Base-by-base conservation (phyloP, 1,140 invertebrate species). In the Piezodorus guildinii region DNA sequence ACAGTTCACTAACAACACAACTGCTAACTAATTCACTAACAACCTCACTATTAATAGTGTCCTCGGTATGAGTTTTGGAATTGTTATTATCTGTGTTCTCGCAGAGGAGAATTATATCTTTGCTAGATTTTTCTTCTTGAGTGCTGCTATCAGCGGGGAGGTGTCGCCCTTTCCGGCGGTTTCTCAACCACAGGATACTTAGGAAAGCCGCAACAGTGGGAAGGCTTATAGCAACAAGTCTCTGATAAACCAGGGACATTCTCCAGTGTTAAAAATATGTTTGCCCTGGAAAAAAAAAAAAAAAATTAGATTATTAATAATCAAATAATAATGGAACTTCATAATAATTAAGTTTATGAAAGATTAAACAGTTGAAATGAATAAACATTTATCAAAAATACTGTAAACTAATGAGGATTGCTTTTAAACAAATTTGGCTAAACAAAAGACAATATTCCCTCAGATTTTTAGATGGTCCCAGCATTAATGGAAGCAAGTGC, bases 121-220 rank as follows among this genome's bases (percentile, higher is more conserved):
- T 10, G 34, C 9, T 49, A n/a, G n/a, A 14, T 4, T 21, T 49
- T 2, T n/a, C 46, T n/a, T 49, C 46, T 49, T 49, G 19, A 56
- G 5, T 21, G 9, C 15, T 21, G 52, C 34, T 39, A 25, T 56
- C 52, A 56, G 23, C 52, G 52, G 19, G 52, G 52, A 23, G 52
- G 52, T 10, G 52, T 56, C 21, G 52, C 23, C 23, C 23, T 56
- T 56, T 56, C 52, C 23, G 52, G 52, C 23, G 52, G 52, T 25
- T 21, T 56, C 52, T 56, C 17, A 56, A 56, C 52, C 52, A 56
- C 17, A 56, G 52, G 19, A 56, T 56, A 56, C 52, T 56, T 56
- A 56, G 19, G 27, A 56, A 49, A 23, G 23, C 52, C 3, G 52
- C 52, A 5, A 56, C 52, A 23, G 52, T 56, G 5, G 52, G 52